phyloP scores from a whole-genome alignment of 2,797 vertebrate species.

The Allobates femoralis region DNA sequence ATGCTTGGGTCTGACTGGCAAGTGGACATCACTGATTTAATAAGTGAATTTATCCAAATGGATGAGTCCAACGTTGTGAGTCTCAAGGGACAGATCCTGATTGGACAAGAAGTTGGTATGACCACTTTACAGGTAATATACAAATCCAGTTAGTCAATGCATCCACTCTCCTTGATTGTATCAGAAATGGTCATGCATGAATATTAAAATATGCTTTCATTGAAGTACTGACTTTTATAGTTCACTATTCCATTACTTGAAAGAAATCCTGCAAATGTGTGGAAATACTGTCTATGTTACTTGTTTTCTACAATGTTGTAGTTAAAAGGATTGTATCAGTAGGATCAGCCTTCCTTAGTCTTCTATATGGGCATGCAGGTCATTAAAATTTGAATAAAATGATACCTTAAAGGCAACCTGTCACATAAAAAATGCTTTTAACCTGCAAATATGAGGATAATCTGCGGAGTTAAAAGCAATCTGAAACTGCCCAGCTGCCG shows the following conservation, averaged over 20 bases:
- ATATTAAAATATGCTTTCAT: neutral
- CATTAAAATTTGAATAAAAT: no score
- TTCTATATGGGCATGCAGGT: no score
- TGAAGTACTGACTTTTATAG: neutral
- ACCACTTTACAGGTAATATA: slow-evolving; percentile 87
- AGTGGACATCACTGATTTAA: slow-evolving; percentile 88
- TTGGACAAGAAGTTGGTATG: slow-evolving; percentile 87
- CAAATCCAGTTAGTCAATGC: neutral
- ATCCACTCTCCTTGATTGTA: neutral
- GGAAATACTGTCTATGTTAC: neutral
- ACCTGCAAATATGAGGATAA: no score
- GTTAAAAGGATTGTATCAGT: neutral
- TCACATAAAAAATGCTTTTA: no score
- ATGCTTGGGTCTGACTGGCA: slow-evolving; percentile 94
- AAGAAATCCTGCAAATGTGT: neutral
- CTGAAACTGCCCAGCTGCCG: no score
- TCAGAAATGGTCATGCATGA: neutral
- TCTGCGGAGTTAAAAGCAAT: no score
- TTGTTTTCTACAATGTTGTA: neutral
- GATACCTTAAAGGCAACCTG: no score
- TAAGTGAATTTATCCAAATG: slow-evolving; percentile 90
- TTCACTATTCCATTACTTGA: neutral
- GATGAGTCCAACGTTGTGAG: slow-evolving; percentile 87
- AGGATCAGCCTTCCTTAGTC: no score
- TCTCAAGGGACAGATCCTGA: slow-evolving; percentile 83